phyloP scores from a whole-genome alignment of 2,113 vertebrate species.

The Nerophis ophidion region DNA sequence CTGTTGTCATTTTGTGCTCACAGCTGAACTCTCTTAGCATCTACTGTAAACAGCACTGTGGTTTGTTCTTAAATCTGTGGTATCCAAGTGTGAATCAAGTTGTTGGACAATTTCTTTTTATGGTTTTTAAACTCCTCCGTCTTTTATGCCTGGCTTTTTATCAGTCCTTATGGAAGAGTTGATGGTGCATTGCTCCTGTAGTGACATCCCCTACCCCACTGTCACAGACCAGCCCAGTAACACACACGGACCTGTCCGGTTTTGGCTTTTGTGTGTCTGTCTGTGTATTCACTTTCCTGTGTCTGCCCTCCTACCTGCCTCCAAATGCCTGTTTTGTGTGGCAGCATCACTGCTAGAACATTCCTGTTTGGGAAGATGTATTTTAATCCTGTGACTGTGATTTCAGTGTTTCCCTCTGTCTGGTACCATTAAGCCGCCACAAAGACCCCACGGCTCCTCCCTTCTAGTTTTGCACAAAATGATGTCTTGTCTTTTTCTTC shows the following conservation, averaged over 20 bases:
- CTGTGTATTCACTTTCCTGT: slow-evolving; percentile 52
- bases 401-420: slow-evolving; percentile 61
- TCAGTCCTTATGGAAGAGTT: slow-evolving; percentile 50
- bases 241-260: slow-evolving; percentile 28
- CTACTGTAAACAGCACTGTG: slow-evolving; percentile 75
- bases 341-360: slow-evolving; percentile 57
- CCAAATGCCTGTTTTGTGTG: slow-evolving; percentile 68
- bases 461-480: slow-evolving; percentile 76
- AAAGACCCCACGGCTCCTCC: slow-evolving; percentile 26
- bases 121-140: slow-evolving; percentile 24
- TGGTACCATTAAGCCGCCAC: slow-evolving; percentile 31
- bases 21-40: slow-evolving; percentile 73
- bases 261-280: slow-evolving; percentile 15
- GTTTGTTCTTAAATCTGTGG: slow-evolving; percentile 72
- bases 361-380: slow-evolving; percentile 59
- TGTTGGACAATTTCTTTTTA: slow-evolving; percentile 66
- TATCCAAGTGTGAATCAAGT: slow-evolving; percentile 70
- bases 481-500: slow-evolving; percentile 28
- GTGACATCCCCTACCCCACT: slow-evolving; percentile 16
- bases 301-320: slow-evolving; percentile 65
- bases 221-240: slow-evolving; percentile 37
- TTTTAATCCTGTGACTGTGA: slow-evolving; percentile 61
- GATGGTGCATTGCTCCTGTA: slow-evolving; percentile 51
- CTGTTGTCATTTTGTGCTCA: slow-evolving; percentile 76
- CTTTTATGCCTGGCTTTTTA: slow-evolving; percentile 42